phyloP scores from a whole-genome alignment of 1,140 invertebrate genomes.

The Drosophila lowei region DNA sequence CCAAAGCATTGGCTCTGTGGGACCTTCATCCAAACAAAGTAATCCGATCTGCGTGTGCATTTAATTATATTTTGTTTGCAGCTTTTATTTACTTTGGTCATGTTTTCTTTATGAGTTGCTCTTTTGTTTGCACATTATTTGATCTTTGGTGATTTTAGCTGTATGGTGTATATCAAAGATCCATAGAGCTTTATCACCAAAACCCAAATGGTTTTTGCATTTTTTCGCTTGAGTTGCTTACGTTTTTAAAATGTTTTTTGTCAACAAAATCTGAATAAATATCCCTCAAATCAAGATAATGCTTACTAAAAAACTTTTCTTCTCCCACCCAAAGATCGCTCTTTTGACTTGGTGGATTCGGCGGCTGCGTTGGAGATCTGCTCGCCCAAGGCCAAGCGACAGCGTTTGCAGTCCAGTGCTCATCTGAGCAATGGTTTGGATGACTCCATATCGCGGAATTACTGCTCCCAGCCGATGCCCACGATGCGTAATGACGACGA shows the following conservation, averaged over 20 bases:
- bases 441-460: slow-evolving; percentile 78
- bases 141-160: slow-evolving; percentile 84
- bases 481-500: slow-evolving; percentile 72
- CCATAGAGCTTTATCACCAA: slow-evolving; percentile 84
- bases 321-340: slow-evolving; percentile 60
- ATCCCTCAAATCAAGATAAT: background rate
- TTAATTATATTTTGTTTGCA: background rate
- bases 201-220: slow-evolving; percentile 83
- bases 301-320: background rate
- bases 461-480: slow-evolving; percentile 80
- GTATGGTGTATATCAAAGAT: slow-evolving; percentile 70
- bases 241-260: slow-evolving; percentile 17
- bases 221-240: slow-evolving; percentile 48
- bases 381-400: slow-evolving; percentile 74
- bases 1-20: slow-evolving; percentile 89
- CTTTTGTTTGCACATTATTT: slow-evolving; percentile 81
- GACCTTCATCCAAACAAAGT: slow-evolving; percentile 4
- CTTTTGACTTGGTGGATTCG: slow-evolving; percentile 77
- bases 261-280: background rate
- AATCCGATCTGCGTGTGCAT: background rate
- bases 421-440: slow-evolving; percentile 68
- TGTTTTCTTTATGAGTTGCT: slow-evolving; percentile 36
- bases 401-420: slow-evolving; percentile 74
- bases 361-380: slow-evolving; percentile 73
- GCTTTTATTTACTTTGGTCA: background rate